Evolutionary conservation across 1,140 invertebrate genomes (phyloP), one percentile per base, ranked within the genome.

Genomic region (Eriocheir sinensis): DNA sequence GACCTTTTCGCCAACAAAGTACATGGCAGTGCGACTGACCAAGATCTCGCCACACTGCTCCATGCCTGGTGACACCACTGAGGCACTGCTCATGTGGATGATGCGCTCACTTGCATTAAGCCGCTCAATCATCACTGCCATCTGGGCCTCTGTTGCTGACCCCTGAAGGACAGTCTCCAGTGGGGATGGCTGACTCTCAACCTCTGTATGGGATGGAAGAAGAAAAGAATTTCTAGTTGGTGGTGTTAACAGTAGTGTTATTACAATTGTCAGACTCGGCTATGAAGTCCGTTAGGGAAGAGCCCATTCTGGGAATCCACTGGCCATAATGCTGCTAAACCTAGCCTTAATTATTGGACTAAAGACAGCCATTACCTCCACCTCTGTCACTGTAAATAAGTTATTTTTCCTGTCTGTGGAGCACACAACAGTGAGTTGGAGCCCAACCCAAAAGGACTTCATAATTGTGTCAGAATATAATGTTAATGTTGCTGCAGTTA

Each of bases 41-140:
- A 92, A 81, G 48, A 94, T 91, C 85, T 94, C 94, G 0, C 94
- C 94, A 27, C 89, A 83, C 81, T 94, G 94, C 40, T 91, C 94
- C 89, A 91, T 91, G 4, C 94, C 94, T 0, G 94, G 94, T 32
- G 94, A 94, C 48, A 94, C 90, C n/a, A 94, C 94, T 27, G 89
- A 86, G 6, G 94, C 94, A 30, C 90, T 86, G 81, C 89, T 92
- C 94, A 94, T 94, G 81, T 94, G 94, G 80, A 94, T 72, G 53
- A 94, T 94, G 53, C 94, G 89, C 72, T 94, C 94, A 34, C 89
- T 91, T 12, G 92, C 89, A 48, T 94, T 94, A 9, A 94, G 89
- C 72, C 94, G 38, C 79, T 92, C 94, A 34, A 94, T 94, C 94
- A 94, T 91, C 21, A 94, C 94, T 34, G 94, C 94, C 94, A 94